A percentile compares a stretch with the other conserved stretches of the same genome.
phyloP scores from a whole-genome alignment of 2,888 invertebrate species.

The Meandrusa payeni region DNA sequence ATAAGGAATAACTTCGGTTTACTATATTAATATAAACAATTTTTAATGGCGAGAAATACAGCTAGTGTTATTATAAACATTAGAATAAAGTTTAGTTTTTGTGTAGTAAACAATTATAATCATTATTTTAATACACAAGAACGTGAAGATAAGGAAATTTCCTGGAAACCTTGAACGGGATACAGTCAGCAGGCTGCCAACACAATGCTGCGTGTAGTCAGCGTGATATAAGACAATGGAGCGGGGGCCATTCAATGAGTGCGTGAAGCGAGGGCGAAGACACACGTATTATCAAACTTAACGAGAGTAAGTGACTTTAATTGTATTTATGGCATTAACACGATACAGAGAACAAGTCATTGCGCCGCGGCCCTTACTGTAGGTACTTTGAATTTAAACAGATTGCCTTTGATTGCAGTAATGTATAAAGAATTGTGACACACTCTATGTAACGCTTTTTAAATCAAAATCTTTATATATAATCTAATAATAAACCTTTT shows the following conservation, averaged over 20 bases:
- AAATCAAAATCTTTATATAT: too few relatives aligned
- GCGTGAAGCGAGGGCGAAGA: constrained; percentile 60
- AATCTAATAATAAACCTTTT: too few relatives aligned
- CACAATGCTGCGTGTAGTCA: constrained; percentile 47
- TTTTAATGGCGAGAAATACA: too few relatives aligned
- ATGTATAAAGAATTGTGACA: not conserved
- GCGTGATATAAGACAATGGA: constrained; percentile 44
- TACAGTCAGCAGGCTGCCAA: constrained; percentile 31
- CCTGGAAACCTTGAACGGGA: constrained; percentile 23
- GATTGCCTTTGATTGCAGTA: constrained; percentile 7
- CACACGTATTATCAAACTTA: constrained; percentile 62
- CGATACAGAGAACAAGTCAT: constrained; percentile 49
- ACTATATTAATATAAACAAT: too few relatives aligned
- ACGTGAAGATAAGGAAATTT: too few relatives aligned
- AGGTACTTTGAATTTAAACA: constrained; percentile 10
- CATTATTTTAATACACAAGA: too few relatives aligned
- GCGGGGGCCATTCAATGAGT: constrained; percentile 29
- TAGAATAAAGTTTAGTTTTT: too few relatives aligned
- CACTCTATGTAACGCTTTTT: too few relatives aligned
- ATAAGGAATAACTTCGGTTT: too few relatives aligned
- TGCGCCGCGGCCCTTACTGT: constrained; percentile 24
- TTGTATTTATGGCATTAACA: constrained; percentile 72
- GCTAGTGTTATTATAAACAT: too few relatives aligned
- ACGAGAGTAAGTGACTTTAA: constrained; percentile 77
- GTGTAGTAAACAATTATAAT: too few relatives aligned